Evolutionary conservation across 2,797 vertebrate species (phyloP), one percentile per base, ranked within the genome.

Genomic region (Sebastes trivittatus): DNA sequence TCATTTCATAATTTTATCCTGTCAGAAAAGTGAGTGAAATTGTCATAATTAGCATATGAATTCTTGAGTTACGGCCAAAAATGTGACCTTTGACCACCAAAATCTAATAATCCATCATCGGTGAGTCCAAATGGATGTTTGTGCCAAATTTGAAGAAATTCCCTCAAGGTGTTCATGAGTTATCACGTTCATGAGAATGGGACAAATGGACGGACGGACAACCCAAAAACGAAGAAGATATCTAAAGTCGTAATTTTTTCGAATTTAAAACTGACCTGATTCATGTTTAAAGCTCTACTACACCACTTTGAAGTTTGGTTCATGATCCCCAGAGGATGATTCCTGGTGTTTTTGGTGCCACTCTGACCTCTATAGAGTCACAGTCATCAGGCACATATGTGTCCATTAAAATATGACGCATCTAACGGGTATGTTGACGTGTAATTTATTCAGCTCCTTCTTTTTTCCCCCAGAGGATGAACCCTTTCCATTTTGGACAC

Each of bases 321-420:
- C 14, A 61, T 29, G 23, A 55, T 63, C 8, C 25, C 13, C n/a
- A 55, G 66, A 77, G 20, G 66, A 70, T 70, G 46, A 54, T 22
- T 52, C 16, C 7, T n/a, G 4, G 25, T 36, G 10, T 4, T 38
- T 65, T 22, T 11, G 18, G 7, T 38, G 59, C 22, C 58, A 23
- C 13, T 61, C 20, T 49, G 20, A 61, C 14, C 22, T 1, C 14
- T 7, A 20, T 14, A 64, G 8, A n/a, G 2, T 65, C 62, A 6
- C 9, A 49, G 16, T 67, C 36, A 3, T 52, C 36, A n/a, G 22
- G 18, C 7, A 29, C 7, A 27, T 16, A 36, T 54, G 18, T n/a
- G 22, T 16, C 22, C 29, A 20, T 68, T n/a, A n/a, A 11, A 56
- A 25, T 42, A 1, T 1, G 2, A 52, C 6, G 7, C 16, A 72